A percentile compares a stretch with the other conserved stretches of the same genome.
These are phyloP conservation scores for Schizopygopsis malacanthus DNA, from an alignment of 2,797 vertebrate species.

Conservation along the genomic window DNA sequence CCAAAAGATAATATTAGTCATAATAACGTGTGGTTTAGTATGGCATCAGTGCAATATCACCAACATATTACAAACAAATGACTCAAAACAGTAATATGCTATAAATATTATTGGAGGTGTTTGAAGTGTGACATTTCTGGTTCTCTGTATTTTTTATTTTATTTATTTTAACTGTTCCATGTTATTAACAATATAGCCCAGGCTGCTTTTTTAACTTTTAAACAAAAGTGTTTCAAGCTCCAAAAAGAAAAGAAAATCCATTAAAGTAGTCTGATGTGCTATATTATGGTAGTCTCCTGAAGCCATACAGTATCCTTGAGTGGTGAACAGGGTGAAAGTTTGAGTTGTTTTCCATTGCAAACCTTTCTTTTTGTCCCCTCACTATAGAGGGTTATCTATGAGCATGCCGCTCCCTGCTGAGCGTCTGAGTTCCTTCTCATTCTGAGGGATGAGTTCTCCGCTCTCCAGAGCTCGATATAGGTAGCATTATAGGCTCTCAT, in stretches of 20 bases:
- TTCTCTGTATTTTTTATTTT: no score
- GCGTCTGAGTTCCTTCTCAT: no score
- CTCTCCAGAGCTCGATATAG: no score
- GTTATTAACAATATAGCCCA: not conserved
- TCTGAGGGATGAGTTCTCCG: conserved; percentile 75
- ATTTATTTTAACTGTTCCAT: not conserved
- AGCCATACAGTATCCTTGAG: not conserved
- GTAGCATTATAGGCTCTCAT: no score
- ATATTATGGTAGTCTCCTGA: no score
- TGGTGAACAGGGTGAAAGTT: not conserved
- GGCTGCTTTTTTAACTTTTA: not conserved
- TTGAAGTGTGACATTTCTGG: not conserved
- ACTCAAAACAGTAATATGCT: not conserved
- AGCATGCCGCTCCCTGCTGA: no score
- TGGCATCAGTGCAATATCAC: not conserved
- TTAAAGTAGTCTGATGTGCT: not conserved
- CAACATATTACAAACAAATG: not conserved
- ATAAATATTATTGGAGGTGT: not conserved
- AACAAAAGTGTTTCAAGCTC: not conserved
- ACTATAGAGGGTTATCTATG: no score
- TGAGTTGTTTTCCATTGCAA: no score
- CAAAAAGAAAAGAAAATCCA: not conserved
- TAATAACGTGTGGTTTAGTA: not conserved
- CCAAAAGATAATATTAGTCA: not conserved
- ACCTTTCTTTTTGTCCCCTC: conserved; percentile 21